A percentile compares a stretch with the other conserved stretches of the same genome.
Conservation (phyloP, 2,888 invertebrate species). For the Himalopsyche tibetana region DNA sequence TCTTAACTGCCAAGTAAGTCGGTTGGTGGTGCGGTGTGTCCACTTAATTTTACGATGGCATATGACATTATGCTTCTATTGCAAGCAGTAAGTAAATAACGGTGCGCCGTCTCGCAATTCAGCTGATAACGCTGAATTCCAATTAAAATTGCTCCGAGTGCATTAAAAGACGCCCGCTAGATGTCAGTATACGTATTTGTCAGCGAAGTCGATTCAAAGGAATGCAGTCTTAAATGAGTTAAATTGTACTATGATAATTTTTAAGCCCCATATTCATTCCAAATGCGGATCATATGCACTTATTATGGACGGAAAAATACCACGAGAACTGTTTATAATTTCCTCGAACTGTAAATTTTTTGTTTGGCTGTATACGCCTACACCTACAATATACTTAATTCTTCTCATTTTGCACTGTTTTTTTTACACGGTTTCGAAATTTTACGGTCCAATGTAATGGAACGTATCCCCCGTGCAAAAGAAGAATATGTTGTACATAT, state of each 20-base stretch:
- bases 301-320: too few relatives aligned
- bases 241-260: background rate
- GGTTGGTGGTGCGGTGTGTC: background rate
- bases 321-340: too few relatives aligned
- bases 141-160: slow-evolving; percentile 10
- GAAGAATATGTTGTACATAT: too few relatives aligned
- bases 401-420: too few relatives aligned
- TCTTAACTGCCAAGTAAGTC: background rate
- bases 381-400: too few relatives aligned
- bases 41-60: slow-evolving; percentile 19
- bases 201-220: background rate
- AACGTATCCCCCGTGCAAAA: too few relatives aligned
- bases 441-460: too few relatives aligned
- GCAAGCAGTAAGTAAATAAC: slow-evolving; percentile 14
- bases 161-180: slow-evolving; percentile 29
- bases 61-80: slow-evolving; percentile 7
- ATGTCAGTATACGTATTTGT: slow-evolving; percentile 17
- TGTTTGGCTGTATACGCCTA: too few relatives aligned
- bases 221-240: background rate
- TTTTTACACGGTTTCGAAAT: too few relatives aligned
- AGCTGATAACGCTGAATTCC: slow-evolving; percentile 36
- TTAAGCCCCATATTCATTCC: too few relatives aligned
- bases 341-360: too few relatives aligned
- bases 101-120: background rate
- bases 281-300: too few relatives aligned